Evolutionary conservation across 2,113 vertebrate genomes (phyloP).

Genomic region (Myotis brandtii): DNA sequence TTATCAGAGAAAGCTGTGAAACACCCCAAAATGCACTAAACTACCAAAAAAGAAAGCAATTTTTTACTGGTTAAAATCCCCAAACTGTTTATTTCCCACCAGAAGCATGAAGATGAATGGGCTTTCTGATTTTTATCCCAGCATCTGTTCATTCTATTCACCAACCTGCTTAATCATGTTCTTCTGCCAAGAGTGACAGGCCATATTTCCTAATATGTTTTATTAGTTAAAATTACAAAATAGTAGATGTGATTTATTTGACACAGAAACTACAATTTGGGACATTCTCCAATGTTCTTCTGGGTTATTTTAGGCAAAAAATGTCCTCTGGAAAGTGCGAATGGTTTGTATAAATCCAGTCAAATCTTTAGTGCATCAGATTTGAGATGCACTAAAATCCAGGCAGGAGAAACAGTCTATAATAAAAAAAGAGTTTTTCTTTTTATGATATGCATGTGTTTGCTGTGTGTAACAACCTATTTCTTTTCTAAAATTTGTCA

Average conservation of each 20-base stretch:
- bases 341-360: constrained; percentile 5
- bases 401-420: not conserved
- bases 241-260: constrained; percentile 68
- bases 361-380: not conserved
- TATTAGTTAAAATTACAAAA: constrained; percentile 69
- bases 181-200: constrained; percentile 61
- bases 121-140: constrained; percentile 63
- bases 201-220: constrained; percentile 65
- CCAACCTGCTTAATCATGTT: constrained; percentile 66
- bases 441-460: not conserved
- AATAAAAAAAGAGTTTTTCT: not conserved
- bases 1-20: not conserved
- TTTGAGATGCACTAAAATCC: not conserved
- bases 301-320: constrained; percentile 39
- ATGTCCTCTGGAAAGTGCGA: not conserved
- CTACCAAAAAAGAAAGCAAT: not conserved
- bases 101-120: constrained; percentile 68
- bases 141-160: constrained; percentile 66
- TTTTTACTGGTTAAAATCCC: constrained; percentile 56
- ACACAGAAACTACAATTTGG: constrained; percentile 54
- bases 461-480: not conserved
- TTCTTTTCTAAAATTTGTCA: not conserved
- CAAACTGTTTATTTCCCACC: constrained; percentile 44
- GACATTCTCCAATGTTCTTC: not conserved
- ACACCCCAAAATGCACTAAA: not conserved